These are phyloP conservation scores for Myzus persicae DNA, from an alignment of 1,140 invertebrate species.

Conservation along the genomic window DNA sequence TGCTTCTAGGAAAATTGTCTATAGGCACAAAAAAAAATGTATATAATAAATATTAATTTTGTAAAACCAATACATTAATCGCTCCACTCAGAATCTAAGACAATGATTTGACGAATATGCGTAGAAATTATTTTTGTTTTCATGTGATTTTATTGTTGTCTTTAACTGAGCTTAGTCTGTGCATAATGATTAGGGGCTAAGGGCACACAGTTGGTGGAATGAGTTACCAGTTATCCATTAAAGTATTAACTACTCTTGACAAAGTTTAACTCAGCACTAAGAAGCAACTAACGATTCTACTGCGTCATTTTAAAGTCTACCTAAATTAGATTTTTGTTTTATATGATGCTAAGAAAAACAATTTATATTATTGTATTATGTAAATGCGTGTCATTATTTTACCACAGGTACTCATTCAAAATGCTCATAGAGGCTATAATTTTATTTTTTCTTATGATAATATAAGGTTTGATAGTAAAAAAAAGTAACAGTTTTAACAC, in stretches of 20 bases:
- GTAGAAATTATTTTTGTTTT: neutral
- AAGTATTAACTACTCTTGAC: slow-evolving; percentile 11
- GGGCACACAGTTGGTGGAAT: neutral
- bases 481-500: neutral
- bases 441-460: neutral
- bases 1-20: no score
- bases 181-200: neutral
- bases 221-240: slow-evolving; percentile 17
- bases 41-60: no score
- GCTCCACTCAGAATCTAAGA: neutral
- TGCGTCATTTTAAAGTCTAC: neutral
- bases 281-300: neutral
- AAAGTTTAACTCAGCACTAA: neutral
- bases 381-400: neutral
- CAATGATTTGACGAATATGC: neutral
- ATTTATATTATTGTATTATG: neutral
- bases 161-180: neutral
- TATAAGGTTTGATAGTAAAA: neutral
- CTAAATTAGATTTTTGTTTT: neutral
- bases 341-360: neutral
- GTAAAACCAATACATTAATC: no score
- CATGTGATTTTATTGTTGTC: neutral
- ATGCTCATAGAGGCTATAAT: neutral
- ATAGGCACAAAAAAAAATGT: no score
- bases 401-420: neutral